A percentile compares a stretch with the other conserved stretches of the same genome.
Conservation (phyloP, 2,888 invertebrate genomes). For the Andrena haemorrhoa region DNA sequence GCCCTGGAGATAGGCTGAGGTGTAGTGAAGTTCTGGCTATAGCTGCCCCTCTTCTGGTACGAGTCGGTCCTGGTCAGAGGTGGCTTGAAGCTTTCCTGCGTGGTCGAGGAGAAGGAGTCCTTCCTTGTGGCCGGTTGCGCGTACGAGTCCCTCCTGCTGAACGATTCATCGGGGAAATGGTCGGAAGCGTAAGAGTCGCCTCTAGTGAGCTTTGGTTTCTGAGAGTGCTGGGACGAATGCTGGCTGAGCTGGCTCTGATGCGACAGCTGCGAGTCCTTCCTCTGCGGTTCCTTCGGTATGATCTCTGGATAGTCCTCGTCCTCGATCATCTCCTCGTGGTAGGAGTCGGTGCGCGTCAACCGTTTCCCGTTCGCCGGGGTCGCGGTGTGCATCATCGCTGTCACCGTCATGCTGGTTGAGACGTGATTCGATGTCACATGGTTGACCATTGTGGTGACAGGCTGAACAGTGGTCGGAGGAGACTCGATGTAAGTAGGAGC, state of each 20-base stretch:
- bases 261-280: conserved; percentile 81
- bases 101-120: conserved; percentile 79
- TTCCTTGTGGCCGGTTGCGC: conserved; percentile 70
- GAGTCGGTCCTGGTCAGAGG: conserved; percentile 77
- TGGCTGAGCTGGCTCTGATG: conserved; percentile 76
- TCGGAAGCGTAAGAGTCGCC: conserved; percentile 81
- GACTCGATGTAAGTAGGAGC: conserved; percentile 75
- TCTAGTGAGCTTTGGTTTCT: conserved; percentile 79
- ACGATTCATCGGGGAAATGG: conserved; percentile 77
- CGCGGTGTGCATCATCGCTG: conserved; percentile 82
- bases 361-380: conserved; percentile 84
- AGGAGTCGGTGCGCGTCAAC: conserved; percentile 78
- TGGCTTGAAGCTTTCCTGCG: conserved; percentile 77
- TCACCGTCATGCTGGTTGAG: conserved; percentile 84
- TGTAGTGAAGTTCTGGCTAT: conserved; percentile 75
- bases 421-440: conserved; percentile 76
- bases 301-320: conserved; percentile 79
- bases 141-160: conserved; percentile 73
- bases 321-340: conserved; percentile 79
- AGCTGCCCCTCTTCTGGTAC: conserved; percentile 76
- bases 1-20: conserved; percentile 82
- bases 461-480: conserved; percentile 75
- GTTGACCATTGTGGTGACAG: conserved; percentile 81
- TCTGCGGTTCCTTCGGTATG: conserved; percentile 75
- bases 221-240: conserved; percentile 75